Evolutionary conservation across 2,888 invertebrate species (phyloP).

Genomic region (Lydus trimaculatus): DNA sequence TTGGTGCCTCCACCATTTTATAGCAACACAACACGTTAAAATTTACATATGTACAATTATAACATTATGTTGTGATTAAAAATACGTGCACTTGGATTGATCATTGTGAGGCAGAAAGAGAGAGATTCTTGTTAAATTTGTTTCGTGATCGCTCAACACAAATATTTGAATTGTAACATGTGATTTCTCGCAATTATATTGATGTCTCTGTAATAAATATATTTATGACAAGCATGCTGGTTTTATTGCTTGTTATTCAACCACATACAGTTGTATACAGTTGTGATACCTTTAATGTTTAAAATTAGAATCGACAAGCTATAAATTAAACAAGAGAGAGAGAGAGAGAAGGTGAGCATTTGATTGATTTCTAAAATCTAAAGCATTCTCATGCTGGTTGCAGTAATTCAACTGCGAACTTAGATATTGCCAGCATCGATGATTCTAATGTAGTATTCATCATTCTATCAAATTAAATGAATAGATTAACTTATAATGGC

Average conservation of each 20-base stretch:
- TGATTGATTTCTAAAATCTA: too few relatives aligned
- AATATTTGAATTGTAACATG: neutral
- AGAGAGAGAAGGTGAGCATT: neutral
- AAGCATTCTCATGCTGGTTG: neutral
- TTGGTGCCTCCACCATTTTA: neutral
- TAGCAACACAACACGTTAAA: neutral
- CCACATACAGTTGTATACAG: neutral
- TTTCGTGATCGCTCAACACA: slow-evolving; percentile 4
- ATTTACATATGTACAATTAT: neutral
- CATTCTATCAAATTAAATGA: neutral
- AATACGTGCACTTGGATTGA: neutral
- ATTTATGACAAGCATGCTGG: neutral
- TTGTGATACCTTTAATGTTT: neutral
- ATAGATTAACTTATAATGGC: neutral
- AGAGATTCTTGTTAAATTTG: slow-evolving; percentile 3
- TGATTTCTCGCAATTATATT: neutral
- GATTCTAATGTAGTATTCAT: neutral
- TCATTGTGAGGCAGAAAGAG: too few relatives aligned
- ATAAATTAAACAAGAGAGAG: too few relatives aligned
- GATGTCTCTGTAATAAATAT: neutral
- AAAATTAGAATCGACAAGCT: too few relatives aligned
- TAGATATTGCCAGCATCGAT: too few relatives aligned
- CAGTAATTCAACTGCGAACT: too few relatives aligned
- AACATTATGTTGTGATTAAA: neutral
- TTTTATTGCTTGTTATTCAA: neutral